Percentiles rank a stretch among this genome's conserved stretches.
These are phyloP conservation scores for Indicator maculatus DNA, from an alignment of 2,113 vertebrate genomes.

Conservation along the genomic window DNA sequence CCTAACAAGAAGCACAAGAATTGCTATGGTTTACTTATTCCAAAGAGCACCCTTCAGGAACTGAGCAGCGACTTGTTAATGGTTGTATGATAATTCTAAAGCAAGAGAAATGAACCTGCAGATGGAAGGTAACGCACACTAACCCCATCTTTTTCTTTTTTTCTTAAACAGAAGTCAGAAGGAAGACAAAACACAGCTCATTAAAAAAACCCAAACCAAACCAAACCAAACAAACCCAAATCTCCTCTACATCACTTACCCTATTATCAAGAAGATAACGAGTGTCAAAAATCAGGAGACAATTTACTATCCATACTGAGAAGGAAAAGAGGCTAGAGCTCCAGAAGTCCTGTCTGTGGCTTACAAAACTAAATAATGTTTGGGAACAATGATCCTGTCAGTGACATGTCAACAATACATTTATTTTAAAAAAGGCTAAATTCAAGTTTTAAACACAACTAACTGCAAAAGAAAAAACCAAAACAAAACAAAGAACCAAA, in stretches of 20 bases:
- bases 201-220: neutral
- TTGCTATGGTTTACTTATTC: neutral
- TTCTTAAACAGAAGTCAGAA: neutral
- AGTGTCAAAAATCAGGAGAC: conserved; percentile 39
- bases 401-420: conserved; percentile 5
- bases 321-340: neutral
- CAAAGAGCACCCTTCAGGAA: neutral
- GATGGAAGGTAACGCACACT: neutral
- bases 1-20: neutral
- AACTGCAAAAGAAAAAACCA: conserved; percentile 47
- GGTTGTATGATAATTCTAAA: neutral
- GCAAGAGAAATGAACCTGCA: neutral
- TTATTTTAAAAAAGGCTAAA: conserved; percentile 65
- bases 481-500: neutral
- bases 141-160: neutral
- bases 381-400: conserved; percentile 36
- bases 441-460: conserved; percentile 60
- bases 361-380: conserved; percentile 28
- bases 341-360: conserved; percentile 20
- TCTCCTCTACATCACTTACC: neutral
- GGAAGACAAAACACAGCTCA: neutral
- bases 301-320: conserved; percentile 22
- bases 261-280: conserved; percentile 26
- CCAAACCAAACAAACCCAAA: neutral
- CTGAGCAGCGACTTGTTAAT: neutral